Percentiles rank a stretch among this genome's conserved stretches.
These are phyloP conservation scores for Anticlea derivata DNA, from an alignment of 2,888 invertebrate genomes.

Conservation along the genomic window DNA sequence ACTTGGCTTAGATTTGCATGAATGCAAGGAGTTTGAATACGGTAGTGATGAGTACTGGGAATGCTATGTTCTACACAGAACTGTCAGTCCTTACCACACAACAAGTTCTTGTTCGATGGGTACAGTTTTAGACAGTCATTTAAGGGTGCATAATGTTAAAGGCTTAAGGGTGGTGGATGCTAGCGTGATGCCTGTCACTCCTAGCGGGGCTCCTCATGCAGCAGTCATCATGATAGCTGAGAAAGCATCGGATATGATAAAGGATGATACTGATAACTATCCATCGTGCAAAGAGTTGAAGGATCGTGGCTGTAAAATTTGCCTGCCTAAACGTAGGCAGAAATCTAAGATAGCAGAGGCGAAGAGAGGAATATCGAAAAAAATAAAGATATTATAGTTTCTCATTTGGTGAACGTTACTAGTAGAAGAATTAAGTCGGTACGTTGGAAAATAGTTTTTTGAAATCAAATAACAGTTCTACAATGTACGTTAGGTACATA, in stretches of 20 bases:
- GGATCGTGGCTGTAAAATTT: too few species aligned
- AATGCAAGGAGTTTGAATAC: background rate
- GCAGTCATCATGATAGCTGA: conserved; percentile 85
- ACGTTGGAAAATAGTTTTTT: too few species aligned
- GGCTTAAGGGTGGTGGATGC: conserved; percentile 84
- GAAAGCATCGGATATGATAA: conserved; percentile 63
- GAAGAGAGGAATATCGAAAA: too few species aligned
- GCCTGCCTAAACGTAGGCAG: too few species aligned
- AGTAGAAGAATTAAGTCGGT: too few species aligned
- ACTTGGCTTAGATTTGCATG: background rate
- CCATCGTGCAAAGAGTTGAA: too few species aligned
- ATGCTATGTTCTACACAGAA: conserved; percentile 31
- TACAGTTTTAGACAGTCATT: conserved; percentile 32
- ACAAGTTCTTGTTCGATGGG: conserved; percentile 40
- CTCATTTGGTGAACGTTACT: too few species aligned
- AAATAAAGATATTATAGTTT: too few species aligned
- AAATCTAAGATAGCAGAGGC: too few species aligned
- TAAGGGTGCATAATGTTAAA: conserved; percentile 72
- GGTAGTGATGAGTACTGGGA: conserved; percentile 23
- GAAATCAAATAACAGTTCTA: too few species aligned
- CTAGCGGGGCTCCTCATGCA: conserved; percentile 83
- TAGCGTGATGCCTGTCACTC: conserved; percentile 84
- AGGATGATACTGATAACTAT: too few species aligned
- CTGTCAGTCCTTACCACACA: conserved; percentile 24
- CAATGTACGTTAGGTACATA: too few species aligned